Base-by-base conservation (phyloP, 2,888 invertebrate genomes). In the Alloplasta piceator region DNA sequence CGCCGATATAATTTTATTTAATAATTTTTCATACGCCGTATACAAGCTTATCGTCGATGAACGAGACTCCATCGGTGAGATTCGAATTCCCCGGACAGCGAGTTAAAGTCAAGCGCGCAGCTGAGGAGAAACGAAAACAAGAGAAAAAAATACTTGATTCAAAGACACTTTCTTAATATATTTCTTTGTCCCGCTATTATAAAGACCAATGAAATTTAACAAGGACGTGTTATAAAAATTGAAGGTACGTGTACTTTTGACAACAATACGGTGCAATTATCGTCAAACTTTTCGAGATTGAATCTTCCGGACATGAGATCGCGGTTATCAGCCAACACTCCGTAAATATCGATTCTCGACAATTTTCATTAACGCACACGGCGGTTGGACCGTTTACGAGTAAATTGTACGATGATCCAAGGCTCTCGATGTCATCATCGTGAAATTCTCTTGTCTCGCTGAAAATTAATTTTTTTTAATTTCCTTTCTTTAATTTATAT, bases 261-360 rank as follows among this genome's bases (percentile, higher is more conserved):
- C 87, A 86, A 71, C 91, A 91, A 46, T 87, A 89, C 64, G 89
- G 82, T 56, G 87, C 87, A 66, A 89, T 82, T 52, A 87, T 87
- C 77, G 87, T 86, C 16, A 78, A 55, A 46, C 74, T 16, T 10
- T 50, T 71, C 7, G 78, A 71, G 81, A 88, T 80, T 12, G 82
- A 75, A 56, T 87, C 85, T 58, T 71, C 74, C 14, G 84, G 78
- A 67, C 81, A 82, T 10, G 77, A 82, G 41, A 84, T 64, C 43
- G 89, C 89, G 68, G 87, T 82, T 58, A 87, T 82, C n/a, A 90
- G 77, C 91, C 91, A 91, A 48, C 90, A 86, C 85, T 91, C 91
- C 39, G 91, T 90, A 72, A 91, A 91, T 63, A 91, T 91, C 50
- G 90, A 88, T 70, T 89, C 86, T 70, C 87, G 86, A 72, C 91